Base-by-base conservation (phyloP, 2,797 vertebrate genomes). In the Phoebastria nigripes region DNA sequence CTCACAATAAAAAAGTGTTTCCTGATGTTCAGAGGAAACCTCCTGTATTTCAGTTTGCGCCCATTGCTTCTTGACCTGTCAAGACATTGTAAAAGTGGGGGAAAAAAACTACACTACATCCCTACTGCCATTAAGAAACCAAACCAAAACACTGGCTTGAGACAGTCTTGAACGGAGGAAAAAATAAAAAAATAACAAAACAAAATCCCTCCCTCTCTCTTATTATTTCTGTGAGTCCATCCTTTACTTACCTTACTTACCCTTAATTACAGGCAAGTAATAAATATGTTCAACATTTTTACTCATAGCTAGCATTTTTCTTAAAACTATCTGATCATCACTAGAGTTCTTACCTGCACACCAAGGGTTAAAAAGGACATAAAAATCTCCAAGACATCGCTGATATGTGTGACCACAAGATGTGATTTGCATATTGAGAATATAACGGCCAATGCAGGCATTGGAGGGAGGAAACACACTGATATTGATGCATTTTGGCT, bases 281-380 rank as follows among this genome's bases (percentile, higher is more conserved):
- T 22, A 83, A 33, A 21, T 37, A 47, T 5, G 2, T 55, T 74
- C 37, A 54, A 69, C 15, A n/a, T 31, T 79, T 92, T 85, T 59
- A 56, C 11, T 77, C 21, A 62, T 62, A 4, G 21, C 9, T 82
- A 87, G 5, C n/a, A 19, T 89, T 92, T 81, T 89, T 88, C 35
- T 84, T 82, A 26, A 63, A 71, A 33, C 15, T 29, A 14, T 26
- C 19, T 72, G 46, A 87, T 28, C 52, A 20, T 59, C 17, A 46
- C 20, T 69, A 42, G 29, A 47, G 29, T 54, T 51, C 87, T 96
- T 96, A 98, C 95, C 96, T 96, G 95, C 94, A 87, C 96, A 97
- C 96, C 95, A 97, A 25, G 91, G 94, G 59, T 97, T 97, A 66
- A 97, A 97, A 55, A 97, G 93, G 29, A 97, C 72, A 29, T 95